A percentile compares a stretch with the other conserved stretches of the same genome.
Conservation (phyloP, 1,140 invertebrate species). For the Araneus ventricosus region DNA sequence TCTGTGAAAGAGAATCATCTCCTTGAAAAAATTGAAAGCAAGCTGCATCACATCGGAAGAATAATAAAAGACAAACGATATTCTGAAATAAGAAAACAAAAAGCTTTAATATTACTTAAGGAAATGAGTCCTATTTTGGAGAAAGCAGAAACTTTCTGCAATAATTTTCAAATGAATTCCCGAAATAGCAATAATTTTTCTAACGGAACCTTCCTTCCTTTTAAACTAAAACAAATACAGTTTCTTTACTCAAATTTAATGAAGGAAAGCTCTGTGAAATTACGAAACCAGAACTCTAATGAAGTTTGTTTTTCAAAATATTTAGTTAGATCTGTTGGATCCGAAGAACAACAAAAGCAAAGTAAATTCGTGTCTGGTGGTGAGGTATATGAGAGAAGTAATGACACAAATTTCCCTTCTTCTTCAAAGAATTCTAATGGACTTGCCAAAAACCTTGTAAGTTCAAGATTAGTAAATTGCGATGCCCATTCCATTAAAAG, state of each 20-base stretch:
- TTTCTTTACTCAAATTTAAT: neutral
- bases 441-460: too few relatives aligned
- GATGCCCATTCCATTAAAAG: too few relatives aligned
- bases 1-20: conserved; percentile 30
- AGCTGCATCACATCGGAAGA: neutral
- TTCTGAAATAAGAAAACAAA: neutral
- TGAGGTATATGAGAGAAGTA: too few relatives aligned
- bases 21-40: conserved; percentile 43
- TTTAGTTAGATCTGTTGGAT: neutral
- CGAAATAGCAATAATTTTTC: neutral
- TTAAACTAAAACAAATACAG: conserved; percentile 14
- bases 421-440: neutral
- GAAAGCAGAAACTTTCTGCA: conserved; percentile 30
- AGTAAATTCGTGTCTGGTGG: too few relatives aligned
- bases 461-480: too few relatives aligned
- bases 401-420: neutral
- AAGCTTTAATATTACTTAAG: neutral
- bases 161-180: neutral
- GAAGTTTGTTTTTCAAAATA: neutral
- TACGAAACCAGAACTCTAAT: neutral
- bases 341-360: too few relatives aligned
- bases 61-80: neutral
- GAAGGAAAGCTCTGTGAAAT: neutral
- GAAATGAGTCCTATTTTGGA: neutral
- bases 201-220: neutral